These are phyloP conservation scores for Nycteola revayana DNA, from an alignment of 2,888 invertebrate species.

Conservation along the genomic window DNA sequence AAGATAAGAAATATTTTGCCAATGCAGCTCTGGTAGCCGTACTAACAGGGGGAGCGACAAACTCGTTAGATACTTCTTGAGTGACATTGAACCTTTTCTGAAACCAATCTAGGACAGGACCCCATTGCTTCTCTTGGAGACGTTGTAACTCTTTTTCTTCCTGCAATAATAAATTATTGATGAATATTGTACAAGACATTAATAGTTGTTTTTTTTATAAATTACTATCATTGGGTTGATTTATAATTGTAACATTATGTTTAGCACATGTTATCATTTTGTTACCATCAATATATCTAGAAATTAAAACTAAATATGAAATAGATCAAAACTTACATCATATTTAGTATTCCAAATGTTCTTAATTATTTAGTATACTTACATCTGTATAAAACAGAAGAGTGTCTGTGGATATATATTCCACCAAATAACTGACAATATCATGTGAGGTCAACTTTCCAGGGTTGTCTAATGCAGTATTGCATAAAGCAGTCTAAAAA, in stretches of 20 bases:
- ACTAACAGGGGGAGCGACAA: constrained; percentile 86
- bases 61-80: constrained; percentile 86
- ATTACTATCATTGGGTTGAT: too few species aligned
- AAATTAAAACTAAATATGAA: too few species aligned
- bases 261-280: too few species aligned
- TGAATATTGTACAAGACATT: too few species aligned
- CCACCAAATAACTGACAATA: constrained; percentile 89
- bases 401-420: constrained; percentile 92
- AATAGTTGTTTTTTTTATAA: too few species aligned
- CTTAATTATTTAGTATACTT: constrained; percentile 48
- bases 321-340: too few species aligned
- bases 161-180: constrained; percentile 54
- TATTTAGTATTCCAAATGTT: too few species aligned
- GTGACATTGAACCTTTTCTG: constrained; percentile 89
- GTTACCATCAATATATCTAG: too few species aligned
- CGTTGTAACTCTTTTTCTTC: constrained; percentile 89
- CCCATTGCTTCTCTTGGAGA: constrained; percentile 92
- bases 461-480: constrained; percentile 96
- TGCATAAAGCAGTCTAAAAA: constrained; percentile 91
- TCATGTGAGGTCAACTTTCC: constrained; percentile 88
- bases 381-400: constrained; percentile 89
- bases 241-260: too few species aligned
- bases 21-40: constrained; percentile 85
- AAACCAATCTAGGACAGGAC: constrained; percentile 94
- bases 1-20: constrained; percentile 89